Percentiles rank a stretch among this genome's conserved stretches.
Conservation (phyloP, 1,140 invertebrate genomes). For the Nixonia krombeini region DNA sequence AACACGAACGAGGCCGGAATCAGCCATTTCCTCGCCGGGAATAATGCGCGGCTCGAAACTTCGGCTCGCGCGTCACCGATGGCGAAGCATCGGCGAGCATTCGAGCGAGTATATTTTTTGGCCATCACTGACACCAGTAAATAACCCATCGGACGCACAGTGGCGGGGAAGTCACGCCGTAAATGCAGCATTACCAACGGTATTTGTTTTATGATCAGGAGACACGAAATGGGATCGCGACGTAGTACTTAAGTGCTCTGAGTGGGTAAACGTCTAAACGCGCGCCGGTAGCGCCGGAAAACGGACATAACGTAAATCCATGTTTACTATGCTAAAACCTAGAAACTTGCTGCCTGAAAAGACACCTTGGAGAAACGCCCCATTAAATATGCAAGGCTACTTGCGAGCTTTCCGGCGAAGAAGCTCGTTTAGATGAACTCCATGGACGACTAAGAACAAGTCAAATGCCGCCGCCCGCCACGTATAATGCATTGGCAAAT, state of each 20-base stretch:
- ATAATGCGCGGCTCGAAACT: no score
- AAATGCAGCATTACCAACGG: conserved; percentile 4
- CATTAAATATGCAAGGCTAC: conserved; percentile 65
- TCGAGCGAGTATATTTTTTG: background rate
- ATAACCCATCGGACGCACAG: no score
- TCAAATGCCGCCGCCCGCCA: conserved; percentile 15
- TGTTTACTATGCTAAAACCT: conserved; percentile 67
- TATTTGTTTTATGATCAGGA: conserved; percentile 19
- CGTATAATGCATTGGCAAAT: conserved; percentile 8
- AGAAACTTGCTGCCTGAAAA: conserved; percentile 64
- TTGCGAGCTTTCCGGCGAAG: conserved; percentile 45
- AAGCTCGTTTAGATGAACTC: conserved; percentile 28
- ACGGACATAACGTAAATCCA: conserved; percentile 63
- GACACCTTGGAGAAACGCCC: conserved; percentile 56
- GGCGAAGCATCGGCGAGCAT: no score
- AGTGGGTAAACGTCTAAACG: conserved; percentile 52
- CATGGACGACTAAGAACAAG: conserved; percentile 21
- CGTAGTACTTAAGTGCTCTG: conserved; percentile 46
- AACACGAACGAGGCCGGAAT: background rate
- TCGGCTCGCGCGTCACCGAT: no score
- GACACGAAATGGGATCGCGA: conserved; percentile 32
- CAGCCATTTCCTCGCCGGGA: background rate
- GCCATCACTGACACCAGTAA: background rate
- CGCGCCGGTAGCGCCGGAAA: conserved; percentile 34
- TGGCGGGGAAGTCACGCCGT: background rate